Evolutionary conservation across 2,113 vertebrate species (phyloP), one percentile per base, ranked within the genome.

Genomic region (Taurulus bubalis): DNA sequence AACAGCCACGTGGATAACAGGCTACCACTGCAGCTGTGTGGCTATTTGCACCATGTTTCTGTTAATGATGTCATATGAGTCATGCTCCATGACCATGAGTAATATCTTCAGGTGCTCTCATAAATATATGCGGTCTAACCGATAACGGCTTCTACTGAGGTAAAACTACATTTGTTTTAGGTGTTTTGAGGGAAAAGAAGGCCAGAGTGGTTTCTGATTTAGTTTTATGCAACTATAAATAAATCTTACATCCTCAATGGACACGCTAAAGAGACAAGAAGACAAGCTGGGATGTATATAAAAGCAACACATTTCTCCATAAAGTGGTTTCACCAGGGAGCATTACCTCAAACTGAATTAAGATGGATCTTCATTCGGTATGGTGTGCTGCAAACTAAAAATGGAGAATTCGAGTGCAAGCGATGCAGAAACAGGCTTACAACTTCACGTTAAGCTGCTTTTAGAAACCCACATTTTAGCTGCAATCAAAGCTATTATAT

Each of bases 271-370:
- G 24, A 66, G 26, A 56, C 12, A 32, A 18, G 42, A 18, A 20
- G 62, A 40, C 18, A 16, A 15, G 56, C 36, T 5, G 9, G 3
- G 16, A 26, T 10, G 22, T 69, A 28, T 36, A 36, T 64, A 49
- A 53, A 12, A 65, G 42, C 32, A n/a, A 28, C 24, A 58, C 1
- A 40, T 66, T 51, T 36, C 26, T 42, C 36, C 9, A 22, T 34
- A 51, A 63, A 47, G 28, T 3, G 12, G 49, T 24, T 38, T 51
- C 77, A 70, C 55, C 8, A 40, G 70, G 47, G 56, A 74, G 30
- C 8, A 64, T 22, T 26, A 47, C 20, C 30, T 66, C 51, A 84
- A 53, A 65, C 45, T 72, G 53, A 40, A 71, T 26, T 47, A 60
- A 26, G 55, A 55, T 45, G 6, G 8, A 63, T 53, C 16, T 49